A percentile compares a stretch with the other conserved stretches of the same genome.
phyloP scores from a whole-genome alignment of 1,140 invertebrate species.

The Ptiloglossa arizonensis region DNA sequence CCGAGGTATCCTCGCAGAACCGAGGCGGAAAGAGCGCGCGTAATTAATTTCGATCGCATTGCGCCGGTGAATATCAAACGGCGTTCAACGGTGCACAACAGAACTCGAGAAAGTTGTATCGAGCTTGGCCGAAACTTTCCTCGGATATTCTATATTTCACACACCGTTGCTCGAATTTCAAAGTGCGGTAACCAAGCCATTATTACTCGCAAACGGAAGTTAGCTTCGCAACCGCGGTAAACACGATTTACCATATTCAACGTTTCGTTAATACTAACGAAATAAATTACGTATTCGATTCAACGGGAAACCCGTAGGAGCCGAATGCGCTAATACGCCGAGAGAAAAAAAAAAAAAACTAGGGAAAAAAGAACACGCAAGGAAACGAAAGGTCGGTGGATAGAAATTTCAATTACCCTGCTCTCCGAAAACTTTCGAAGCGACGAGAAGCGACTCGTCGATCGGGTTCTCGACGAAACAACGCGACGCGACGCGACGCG shows the following conservation, averaged over 20 bases:
- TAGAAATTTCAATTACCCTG: background rate
- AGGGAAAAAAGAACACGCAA: too few relatives aligned
- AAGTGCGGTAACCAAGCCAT: constrained; percentile 56
- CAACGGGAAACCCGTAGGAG: constrained; percentile 23
- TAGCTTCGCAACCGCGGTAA: constrained; percentile 43
- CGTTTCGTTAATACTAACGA: constrained; percentile 45
- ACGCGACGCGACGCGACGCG: background rate
- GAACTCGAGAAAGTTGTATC: constrained; percentile 48
- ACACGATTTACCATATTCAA: constrained; percentile 55
- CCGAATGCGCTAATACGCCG: background rate
- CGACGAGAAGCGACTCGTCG: background rate
- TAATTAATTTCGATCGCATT: constrained; percentile 11
- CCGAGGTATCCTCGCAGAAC: background rate
- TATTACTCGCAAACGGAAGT: constrained; percentile 61
- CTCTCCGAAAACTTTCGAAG: background rate
- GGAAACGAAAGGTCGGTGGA: background rate
- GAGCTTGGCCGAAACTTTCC: constrained; percentile 47
- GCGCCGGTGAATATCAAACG: background rate
- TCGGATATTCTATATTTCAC: constrained; percentile 61
- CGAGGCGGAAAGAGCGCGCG: too few relatives aligned
- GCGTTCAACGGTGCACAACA: background rate
- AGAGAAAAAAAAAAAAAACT: too few relatives aligned
- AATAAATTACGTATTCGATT: constrained; percentile 54
- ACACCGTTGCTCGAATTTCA: constrained; percentile 50
- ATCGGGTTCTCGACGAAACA: background rate